Conservation (phyloP, 2,888 invertebrate species). For the Phragmatobia fuliginosa region DNA sequence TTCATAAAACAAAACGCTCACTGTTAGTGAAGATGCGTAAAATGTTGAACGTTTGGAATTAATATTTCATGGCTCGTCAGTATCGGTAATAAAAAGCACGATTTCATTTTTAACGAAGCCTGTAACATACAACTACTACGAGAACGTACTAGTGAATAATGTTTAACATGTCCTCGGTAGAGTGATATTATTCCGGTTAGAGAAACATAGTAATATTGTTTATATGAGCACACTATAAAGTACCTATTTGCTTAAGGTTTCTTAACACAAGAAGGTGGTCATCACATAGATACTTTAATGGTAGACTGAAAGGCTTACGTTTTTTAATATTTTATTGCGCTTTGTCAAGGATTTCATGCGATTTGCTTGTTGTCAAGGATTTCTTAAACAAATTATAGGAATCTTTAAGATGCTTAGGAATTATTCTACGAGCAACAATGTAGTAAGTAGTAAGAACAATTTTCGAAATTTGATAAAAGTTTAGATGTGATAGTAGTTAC, state of each 20-base stretch:
- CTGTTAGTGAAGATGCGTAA: slow-evolving; percentile 17
- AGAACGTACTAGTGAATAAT: slow-evolving; percentile 12
- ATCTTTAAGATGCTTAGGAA: not conserved
- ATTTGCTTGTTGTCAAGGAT: not conserved
- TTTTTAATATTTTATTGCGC: too few relatives aligned
- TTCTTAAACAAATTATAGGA: not conserved
- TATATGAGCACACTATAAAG: not conserved
- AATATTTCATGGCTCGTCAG: slow-evolving; percentile 11
- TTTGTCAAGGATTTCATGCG: not conserved
- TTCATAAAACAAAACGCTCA: slow-evolving; percentile 6
- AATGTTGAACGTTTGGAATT: slow-evolving; percentile 10
- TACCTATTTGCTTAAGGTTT: not conserved
- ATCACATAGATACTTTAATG: not conserved
- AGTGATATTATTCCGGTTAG: not conserved
- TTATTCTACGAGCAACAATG: not conserved
- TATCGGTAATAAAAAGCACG: slow-evolving; percentile 15
- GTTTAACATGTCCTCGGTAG: slow-evolving; percentile 6
- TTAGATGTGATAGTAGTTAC: too few relatives aligned
- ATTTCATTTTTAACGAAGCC: slow-evolving; percentile 14
- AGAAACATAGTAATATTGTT: not conserved
- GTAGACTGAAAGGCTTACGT: not conserved
- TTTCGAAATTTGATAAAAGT: too few relatives aligned
- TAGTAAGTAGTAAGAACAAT: too few relatives aligned
- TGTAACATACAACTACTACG: slow-evolving; percentile 9
- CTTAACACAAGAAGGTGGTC: not conserved